Evolutionary conservation across 1,140 invertebrate species (phyloP).

Genomic region (Carposina sasakii): DNA sequence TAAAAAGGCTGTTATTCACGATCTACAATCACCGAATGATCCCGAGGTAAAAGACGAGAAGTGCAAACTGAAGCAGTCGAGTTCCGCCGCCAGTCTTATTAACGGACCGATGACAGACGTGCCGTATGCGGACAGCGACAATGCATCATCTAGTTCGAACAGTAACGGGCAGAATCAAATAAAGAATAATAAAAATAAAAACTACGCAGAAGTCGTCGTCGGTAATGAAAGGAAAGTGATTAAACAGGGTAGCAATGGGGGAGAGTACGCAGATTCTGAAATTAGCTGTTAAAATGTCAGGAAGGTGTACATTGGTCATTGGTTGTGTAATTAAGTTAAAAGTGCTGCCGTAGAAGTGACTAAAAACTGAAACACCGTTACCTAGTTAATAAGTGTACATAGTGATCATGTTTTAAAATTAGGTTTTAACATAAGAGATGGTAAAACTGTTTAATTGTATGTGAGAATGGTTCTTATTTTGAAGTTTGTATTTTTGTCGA

Average conservation of each 20-base stretch:
- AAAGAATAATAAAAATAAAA: slow-evolving; percentile 39
- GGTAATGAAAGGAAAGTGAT: slow-evolving; percentile 43
- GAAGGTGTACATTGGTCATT: slow-evolving; percentile 10
- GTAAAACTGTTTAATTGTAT: background rate
- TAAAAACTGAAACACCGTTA: slow-evolving; percentile 23
- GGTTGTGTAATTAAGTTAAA: slow-evolving; percentile 13
- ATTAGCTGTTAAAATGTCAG: slow-evolving; percentile 49
- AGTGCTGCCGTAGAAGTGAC: slow-evolving; percentile 26
- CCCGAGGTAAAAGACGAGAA: slow-evolving; percentile 37
- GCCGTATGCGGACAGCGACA: slow-evolving; percentile 67
- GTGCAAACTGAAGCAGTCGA: slow-evolving; percentile 47
- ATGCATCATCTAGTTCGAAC: slow-evolving; percentile 49
- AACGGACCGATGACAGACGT: slow-evolving; percentile 69
- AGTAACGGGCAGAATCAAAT: slow-evolving; percentile 33
- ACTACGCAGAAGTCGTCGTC: slow-evolving; percentile 34
- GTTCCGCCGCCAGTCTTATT: slow-evolving; percentile 59
- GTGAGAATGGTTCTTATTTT: slow-evolving; percentile 24
- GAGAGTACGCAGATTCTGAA: slow-evolving; percentile 43
- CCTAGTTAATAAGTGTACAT: slow-evolving; percentile 17
- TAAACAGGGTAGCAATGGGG: slow-evolving; percentile 57
- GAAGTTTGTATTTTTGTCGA: slow-evolving; percentile 36
- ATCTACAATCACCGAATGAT: slow-evolving; percentile 44
- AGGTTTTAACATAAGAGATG: slow-evolving; percentile 2
- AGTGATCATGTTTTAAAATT: slow-evolving; percentile 15
- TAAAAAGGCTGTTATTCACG: slow-evolving; percentile 65